These are phyloP conservation scores for Rhea americana DNA, from an alignment of 2,113 vertebrate species.

Conservation along the genomic window DNA sequence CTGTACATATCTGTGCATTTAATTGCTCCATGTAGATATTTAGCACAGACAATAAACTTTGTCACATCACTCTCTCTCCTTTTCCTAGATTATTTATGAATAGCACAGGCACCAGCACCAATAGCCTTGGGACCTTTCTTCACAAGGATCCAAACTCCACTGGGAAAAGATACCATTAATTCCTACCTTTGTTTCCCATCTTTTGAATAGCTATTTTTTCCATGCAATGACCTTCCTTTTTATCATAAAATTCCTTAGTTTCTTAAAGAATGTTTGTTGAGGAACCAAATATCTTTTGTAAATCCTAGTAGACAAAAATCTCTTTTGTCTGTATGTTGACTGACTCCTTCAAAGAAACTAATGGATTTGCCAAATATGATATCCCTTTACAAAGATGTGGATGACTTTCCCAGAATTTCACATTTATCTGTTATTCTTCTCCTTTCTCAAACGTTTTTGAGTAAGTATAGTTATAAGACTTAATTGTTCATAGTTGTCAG, in stretches of 20 bases:
- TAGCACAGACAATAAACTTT: not conserved
- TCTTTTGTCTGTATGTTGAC: not conserved
- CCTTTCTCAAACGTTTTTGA: not conserved
- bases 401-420: not conserved
- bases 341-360: not conserved
- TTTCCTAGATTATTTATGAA: not conserved
- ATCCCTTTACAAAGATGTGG: fast-evolving
- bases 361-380: not conserved
- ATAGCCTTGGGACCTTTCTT: not conserved
- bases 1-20: not conserved
- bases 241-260: not conserved
- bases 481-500: not conserved
- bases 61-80: not conserved
- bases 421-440: not conserved
- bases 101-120: not conserved
- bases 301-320: not conserved
- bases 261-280: not conserved
- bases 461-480: not conserved
- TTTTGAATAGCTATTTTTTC: not conserved
- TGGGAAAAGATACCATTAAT: not conserved
- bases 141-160: not conserved
- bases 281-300: not conserved
- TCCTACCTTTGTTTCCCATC: not conserved
- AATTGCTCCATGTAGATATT: not conserved
- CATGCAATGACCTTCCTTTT: not conserved